Evolutionary conservation across 2,113 vertebrate genomes (phyloP).

Genomic region (Callipepla californica): DNA sequence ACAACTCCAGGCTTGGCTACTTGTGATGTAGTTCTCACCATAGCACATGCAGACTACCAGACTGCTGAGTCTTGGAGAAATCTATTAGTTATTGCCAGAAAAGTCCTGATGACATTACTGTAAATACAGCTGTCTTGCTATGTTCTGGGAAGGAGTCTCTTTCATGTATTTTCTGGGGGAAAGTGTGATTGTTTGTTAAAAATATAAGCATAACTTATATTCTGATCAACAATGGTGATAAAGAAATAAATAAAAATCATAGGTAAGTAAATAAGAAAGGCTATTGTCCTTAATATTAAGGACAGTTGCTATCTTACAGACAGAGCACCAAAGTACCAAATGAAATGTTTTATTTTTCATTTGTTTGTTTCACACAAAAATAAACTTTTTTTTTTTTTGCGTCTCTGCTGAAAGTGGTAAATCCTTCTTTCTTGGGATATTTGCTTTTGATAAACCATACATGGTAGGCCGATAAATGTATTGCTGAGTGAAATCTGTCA

Average conservation of each 20-base stretch:
- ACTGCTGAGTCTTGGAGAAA: background rate
- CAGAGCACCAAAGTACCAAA: background rate
- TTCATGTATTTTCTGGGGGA: background rate
- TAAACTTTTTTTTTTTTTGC: background rate
- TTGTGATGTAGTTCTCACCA: fast-evolving
- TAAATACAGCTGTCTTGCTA: constrained; percentile 21
- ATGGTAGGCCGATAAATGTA: background rate
- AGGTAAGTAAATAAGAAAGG: background rate
- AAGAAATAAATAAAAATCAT: background rate
- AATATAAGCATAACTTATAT: background rate
- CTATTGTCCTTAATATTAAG: background rate
- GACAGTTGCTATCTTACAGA: background rate
- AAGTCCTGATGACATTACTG: background rate
- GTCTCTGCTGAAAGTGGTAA: background rate
- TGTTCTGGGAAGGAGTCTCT: background rate
- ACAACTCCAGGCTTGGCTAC: background rate
- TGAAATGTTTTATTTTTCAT: background rate
- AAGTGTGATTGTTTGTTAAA: background rate
- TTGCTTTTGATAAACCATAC: background rate
- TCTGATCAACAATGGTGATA: background rate
- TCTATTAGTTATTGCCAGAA: background rate
- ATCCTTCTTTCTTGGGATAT: background rate
- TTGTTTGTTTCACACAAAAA: background rate
- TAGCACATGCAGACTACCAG: background rate
- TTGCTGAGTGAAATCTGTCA: background rate